phyloP scores from a whole-genome alignment of 2,888 invertebrate species.

The Hetaerina titia region DNA sequence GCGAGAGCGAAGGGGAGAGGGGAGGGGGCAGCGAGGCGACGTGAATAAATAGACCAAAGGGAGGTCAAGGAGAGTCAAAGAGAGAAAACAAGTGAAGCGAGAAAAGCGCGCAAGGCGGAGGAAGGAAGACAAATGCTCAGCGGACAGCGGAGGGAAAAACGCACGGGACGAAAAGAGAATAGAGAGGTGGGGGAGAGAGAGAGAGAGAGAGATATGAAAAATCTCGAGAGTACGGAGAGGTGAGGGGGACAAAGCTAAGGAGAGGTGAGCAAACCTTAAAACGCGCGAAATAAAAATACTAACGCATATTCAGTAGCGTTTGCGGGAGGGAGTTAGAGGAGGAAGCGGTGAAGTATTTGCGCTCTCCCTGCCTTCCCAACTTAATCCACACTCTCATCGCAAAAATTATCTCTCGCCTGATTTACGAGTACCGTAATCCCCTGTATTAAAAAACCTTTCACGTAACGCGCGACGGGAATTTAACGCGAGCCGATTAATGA shows the following conservation, averaged over 20 bases:
- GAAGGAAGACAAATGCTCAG: conserved; percentile 8
- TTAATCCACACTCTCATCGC: conserved; percentile 17
- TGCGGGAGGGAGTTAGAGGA: not conserved
- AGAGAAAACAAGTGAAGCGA: conserved; percentile 37
- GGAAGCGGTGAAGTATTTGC: not conserved
- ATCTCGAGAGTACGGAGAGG: not conserved
- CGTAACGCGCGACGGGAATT: no score
- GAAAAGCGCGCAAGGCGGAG: conserved; percentile 15
- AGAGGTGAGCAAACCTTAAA: no score
- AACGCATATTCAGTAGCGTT: no score
- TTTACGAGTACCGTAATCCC: no score
- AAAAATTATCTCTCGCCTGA: not conserved
- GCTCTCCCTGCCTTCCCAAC: not conserved
- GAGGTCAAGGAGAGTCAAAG: conserved; percentile 52
- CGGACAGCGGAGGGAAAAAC: not conserved
- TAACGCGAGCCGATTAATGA: no score
- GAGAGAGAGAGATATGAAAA: not conserved
- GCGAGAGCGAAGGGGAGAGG: not conserved
- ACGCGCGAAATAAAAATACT: no score
- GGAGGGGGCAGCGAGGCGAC: not conserved
- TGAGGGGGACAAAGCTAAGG: not conserved
- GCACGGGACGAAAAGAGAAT: not conserved
- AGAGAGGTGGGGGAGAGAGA: not conserved
- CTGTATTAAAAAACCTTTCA: no score
- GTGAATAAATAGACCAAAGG: conserved; percentile 44